A percentile compares a stretch with the other conserved stretches of the same genome.
These are phyloP conservation scores for Nasonovia ribisnigri DNA, from an alignment of 2,888 invertebrate genomes.

Conservation along the genomic window DNA sequence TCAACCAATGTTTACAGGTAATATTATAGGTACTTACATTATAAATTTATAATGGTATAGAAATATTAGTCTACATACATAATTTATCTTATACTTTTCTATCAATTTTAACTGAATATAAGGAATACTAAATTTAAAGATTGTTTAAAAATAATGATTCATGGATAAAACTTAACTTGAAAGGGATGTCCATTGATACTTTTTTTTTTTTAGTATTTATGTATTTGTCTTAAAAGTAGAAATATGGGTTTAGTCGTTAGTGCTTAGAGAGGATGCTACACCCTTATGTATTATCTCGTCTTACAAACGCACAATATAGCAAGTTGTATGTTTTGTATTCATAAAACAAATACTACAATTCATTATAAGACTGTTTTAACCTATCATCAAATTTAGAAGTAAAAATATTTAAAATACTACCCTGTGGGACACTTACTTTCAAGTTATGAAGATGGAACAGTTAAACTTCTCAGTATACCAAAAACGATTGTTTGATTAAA, in stretches of 20 bases:
- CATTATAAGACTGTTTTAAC: no score
- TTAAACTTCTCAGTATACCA: background rate
- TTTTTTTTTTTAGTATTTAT: no score
- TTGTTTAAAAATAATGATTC: background rate
- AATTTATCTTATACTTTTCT: background rate
- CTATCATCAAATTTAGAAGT: no score
- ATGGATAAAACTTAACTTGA: background rate
- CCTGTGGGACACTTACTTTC: background rate
- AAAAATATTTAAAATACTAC: no score
- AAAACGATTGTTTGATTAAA: background rate
- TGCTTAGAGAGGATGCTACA: no score
- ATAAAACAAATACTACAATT: no score
- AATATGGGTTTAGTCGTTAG: no score
- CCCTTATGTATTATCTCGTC: no score
- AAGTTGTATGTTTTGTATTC: no score
- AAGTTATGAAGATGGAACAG: background rate
- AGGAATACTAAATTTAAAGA: background rate
- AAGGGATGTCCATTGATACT: no score
- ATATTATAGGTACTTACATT: background rate
- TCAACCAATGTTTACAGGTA: slow-evolving; percentile 64
- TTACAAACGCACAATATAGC: no score
- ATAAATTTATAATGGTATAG: background rate
- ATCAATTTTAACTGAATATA: background rate
- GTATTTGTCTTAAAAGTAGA: no score
- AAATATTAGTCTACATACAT: background rate